phyloP scores from a whole-genome alignment of 2,113 vertebrate genomes.

The Urocitellus parryii region DNA sequence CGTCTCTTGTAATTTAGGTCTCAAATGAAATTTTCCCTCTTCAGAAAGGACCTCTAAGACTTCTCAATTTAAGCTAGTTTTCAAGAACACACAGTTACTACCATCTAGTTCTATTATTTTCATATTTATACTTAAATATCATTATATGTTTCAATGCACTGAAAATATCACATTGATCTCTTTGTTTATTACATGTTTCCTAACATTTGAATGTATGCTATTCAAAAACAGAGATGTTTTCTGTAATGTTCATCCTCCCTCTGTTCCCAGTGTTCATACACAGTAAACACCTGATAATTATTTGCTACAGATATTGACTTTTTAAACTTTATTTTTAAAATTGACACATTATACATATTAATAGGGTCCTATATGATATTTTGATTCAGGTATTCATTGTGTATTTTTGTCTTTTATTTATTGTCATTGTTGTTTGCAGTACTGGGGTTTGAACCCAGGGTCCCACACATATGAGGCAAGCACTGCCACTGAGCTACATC shows the following conservation, averaged over 20 bases:
- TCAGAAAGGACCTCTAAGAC: neutral
- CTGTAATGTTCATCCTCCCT: neutral
- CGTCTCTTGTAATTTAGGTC: neutral
- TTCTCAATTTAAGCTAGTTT: conserved; percentile 20
- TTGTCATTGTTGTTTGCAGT: neutral
- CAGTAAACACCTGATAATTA: conserved; percentile 13
- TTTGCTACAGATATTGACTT: neutral
- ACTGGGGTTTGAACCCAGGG: neutral
- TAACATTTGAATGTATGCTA: neutral
- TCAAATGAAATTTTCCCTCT: neutral
- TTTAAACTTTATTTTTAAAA: neutral
- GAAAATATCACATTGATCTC: conserved; percentile 5
- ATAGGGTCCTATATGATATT: neutral
- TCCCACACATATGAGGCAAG: neutral
- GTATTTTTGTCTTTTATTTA: neutral
- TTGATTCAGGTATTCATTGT: neutral
- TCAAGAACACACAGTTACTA: neutral
- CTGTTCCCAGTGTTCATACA: neutral
- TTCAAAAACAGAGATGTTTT: neutral
- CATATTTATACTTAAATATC: conserved; percentile 17
- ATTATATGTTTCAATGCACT: neutral
- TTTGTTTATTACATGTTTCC: neutral
- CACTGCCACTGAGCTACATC: neutral
- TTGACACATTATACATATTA: neutral
- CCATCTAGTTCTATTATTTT: neutral